Evolutionary conservation across 2,797 vertebrate species (phyloP).

Genomic region (Balearica regulorum): DNA sequence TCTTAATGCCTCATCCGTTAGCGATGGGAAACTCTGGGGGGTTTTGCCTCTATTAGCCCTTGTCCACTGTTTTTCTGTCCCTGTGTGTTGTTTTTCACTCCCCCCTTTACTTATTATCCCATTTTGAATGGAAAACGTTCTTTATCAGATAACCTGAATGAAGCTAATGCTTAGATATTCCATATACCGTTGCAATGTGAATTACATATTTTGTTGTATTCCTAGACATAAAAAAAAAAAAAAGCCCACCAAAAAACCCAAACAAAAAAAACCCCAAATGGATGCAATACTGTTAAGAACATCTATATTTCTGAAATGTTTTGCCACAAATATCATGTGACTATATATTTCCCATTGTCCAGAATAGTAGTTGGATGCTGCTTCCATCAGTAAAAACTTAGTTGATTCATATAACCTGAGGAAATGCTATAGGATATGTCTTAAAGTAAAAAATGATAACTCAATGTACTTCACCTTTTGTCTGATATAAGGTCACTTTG

Average conservation of each 20-base stretch:
- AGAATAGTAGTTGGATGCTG: neutral
- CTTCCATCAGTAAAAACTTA: neutral
- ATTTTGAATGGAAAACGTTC: neutral
- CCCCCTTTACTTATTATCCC: neutral
- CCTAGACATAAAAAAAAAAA: neutral
- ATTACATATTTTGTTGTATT: neutral
- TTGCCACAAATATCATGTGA: neutral
- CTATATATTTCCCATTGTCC: neutral
- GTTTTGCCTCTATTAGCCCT: neutral
- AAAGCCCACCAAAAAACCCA: no score
- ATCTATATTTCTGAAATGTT: neutral
- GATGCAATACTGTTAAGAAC: neutral
- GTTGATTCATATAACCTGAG: neutral
- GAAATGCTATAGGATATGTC: neutral
- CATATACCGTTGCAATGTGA: neutral
- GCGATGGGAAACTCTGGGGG: neutral
- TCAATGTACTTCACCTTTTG: neutral
- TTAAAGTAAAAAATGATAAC: neutral
- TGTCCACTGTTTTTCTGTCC: neutral
- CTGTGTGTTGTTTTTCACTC: neutral
- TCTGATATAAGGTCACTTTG: slow-evolving; percentile 29
- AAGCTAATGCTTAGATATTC: neutral
- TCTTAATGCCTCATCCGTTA: neutral
- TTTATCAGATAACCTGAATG: neutral
- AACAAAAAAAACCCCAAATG: no score